A percentile compares a stretch with the other conserved stretches of the same genome.
Conservation (phyloP, 2,797 vertebrate species). For the Coregonus suidteri region DNA sequence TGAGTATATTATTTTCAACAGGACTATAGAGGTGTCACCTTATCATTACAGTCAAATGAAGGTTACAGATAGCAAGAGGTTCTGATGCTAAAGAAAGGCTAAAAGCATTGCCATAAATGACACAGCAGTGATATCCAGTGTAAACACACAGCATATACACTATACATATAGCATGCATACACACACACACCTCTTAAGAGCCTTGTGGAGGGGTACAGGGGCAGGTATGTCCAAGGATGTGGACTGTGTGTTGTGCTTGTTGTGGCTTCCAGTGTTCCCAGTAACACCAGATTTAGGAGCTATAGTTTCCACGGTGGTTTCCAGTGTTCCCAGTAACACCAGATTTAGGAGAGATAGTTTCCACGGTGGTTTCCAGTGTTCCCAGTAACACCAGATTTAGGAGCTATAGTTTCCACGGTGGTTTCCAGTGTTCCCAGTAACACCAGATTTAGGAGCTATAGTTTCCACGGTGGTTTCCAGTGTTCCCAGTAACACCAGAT, state of each 20-base stretch:
- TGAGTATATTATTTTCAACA: conserved; percentile 69
- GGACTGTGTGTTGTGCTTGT: conserved; percentile 65
- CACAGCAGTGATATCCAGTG: conserved; percentile 69
- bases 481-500: conserved; percentile 35
- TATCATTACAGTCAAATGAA: conserved; percentile 52
- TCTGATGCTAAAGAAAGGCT: conserved; percentile 72
- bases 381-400: conserved; percentile 14
- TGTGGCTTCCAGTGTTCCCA: conserved; percentile 18
- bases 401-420: too few species aligned
- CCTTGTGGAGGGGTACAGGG: conserved; percentile 1
- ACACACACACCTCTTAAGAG: background rate
- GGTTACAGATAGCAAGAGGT: conserved; percentile 69
- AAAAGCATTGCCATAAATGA: conserved; percentile 53
- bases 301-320: background rate
- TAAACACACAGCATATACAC: conserved; percentile 54
- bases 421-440: conserved; percentile 16
- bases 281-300: conserved; percentile 17
- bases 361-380: background rate
- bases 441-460: too few species aligned
- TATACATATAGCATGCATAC: conserved; percentile 28
- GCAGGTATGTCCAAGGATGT: conserved; percentile 12
- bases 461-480: too few species aligned
- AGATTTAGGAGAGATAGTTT: background rate
- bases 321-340: conserved; percentile 34
- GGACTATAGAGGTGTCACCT: conserved; percentile 46